These are phyloP conservation scores for Hydractinia symbiolongicarpus DNA, from an alignment of 30 jellyfish, hydroid and myxozoan genomes.

Conservation along the genomic window DNA sequence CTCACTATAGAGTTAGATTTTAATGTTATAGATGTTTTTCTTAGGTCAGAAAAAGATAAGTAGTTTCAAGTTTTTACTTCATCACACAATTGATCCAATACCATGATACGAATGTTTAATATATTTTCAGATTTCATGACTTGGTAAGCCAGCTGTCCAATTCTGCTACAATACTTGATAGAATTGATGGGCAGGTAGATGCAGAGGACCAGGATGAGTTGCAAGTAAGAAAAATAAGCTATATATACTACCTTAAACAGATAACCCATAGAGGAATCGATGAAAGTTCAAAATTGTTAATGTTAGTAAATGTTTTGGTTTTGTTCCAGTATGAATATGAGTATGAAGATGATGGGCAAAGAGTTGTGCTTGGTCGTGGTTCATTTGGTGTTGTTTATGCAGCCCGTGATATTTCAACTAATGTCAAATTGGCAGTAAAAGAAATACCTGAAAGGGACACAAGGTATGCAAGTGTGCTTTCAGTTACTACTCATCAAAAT, in stretches of 20 bases:
- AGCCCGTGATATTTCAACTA: constrained; percentile 84
- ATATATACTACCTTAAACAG: background rate
- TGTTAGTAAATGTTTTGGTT: background rate
- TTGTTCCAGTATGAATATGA: constrained; percentile 79
- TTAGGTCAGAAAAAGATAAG: no score
- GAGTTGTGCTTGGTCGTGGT: constrained; percentile 89
- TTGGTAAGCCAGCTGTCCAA: constrained; percentile 28
- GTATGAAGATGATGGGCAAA: constrained; percentile 53
- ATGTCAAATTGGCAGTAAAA: constrained; percentile 82
- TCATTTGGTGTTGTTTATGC: constrained; percentile 95
- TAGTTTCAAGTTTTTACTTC: no score
- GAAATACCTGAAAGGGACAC: constrained; percentile 89
- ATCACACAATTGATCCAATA: no score
- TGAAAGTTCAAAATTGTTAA: no score
- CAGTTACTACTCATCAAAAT: background rate
- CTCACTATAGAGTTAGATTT: no score
- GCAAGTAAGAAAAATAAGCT: constrained; percentile 20
- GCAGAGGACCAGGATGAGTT: constrained; percentile 43
- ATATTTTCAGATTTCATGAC: constrained; percentile 26
- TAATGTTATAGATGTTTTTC: no score
- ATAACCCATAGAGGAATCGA: no score
- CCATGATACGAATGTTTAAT: no score
- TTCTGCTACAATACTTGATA: constrained; percentile 15
- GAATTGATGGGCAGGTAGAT: constrained; percentile 33
- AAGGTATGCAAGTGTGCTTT: constrained; percentile 36